Evolutionary conservation across 1,140 invertebrate genomes (phyloP).

Genomic region (Scaptomyza pallida): DNA sequence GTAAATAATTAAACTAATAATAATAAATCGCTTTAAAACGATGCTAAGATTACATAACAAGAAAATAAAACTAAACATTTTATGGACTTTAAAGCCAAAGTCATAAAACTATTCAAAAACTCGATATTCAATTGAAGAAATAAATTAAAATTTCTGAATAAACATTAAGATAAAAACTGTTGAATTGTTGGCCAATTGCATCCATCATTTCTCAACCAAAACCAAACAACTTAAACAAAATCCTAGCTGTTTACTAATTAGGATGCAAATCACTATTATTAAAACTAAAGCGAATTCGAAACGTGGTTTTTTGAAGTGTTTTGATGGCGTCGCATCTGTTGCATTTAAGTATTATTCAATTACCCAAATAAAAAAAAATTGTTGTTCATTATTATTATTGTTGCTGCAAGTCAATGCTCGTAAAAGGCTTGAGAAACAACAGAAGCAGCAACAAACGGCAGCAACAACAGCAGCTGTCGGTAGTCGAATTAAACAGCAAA

Average conservation of each 20-base stretch:
- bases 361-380: slow-evolving; percentile 47
- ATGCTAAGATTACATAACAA: too few species aligned
- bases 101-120: too few species aligned
- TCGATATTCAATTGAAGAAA: too few species aligned
- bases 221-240: not conserved
- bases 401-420: slow-evolving; percentile 61
- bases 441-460: slow-evolving; percentile 9
- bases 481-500: slow-evolving; percentile 77
- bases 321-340: slow-evolving; percentile 32
- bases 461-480: slow-evolving; percentile 65
- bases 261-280: slow-evolving; percentile 8
- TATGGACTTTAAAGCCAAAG: too few species aligned
- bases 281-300: slow-evolving; percentile 2
- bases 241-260: not conserved
- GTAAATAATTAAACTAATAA: too few species aligned
- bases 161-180: too few species aligned
- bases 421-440: slow-evolving; percentile 60
- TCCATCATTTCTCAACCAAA: not conserved
- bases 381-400: slow-evolving; percentile 29
- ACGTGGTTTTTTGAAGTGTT: not conserved
- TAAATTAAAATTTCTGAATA: too few species aligned
- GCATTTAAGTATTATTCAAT: slow-evolving; percentile 70
- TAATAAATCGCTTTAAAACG: too few species aligned
- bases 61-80: too few species aligned
- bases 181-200: too few species aligned